Conservation (phyloP, 2,113 vertebrate genomes). For the Sphyrna mokarran region DNA sequence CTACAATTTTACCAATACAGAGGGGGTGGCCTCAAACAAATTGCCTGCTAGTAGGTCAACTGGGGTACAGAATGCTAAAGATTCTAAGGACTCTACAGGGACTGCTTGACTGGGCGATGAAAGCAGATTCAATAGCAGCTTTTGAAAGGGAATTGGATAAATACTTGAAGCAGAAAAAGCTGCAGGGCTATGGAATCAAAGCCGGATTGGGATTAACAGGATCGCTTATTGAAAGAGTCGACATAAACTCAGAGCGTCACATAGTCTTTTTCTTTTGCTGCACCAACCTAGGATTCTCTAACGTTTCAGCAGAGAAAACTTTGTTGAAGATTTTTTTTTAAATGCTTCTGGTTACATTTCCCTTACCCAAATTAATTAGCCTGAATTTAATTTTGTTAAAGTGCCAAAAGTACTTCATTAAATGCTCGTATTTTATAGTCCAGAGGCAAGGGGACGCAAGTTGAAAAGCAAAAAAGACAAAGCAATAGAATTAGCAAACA, state of each 20-base stretch:
- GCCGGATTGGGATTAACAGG: neutral
- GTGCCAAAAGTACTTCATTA: conserved; percentile 6
- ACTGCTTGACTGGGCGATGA: neutral
- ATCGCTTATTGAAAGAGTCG: neutral
- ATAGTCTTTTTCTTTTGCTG: neutral
- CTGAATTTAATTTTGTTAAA: neutral
- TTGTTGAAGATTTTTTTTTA: neutral
- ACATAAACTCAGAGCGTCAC: neutral
- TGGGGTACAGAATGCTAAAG: neutral
- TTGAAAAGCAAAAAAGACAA: neutral
- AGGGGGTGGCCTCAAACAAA: too few species aligned
- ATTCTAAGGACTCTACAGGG: neutral
- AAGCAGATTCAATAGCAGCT: neutral
- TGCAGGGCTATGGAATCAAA: neutral
- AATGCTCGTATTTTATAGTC: neutral
- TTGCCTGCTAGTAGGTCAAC: too few species aligned
- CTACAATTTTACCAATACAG: neutral
- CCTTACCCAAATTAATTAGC: conserved; percentile 17
- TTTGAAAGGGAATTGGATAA: neutral
- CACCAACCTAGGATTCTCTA: neutral
- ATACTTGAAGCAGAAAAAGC: neutral
- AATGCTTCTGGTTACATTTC: conserved; percentile 14
- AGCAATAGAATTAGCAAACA: neutral
- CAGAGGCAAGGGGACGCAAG: neutral
- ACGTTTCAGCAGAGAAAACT: neutral